These are phyloP conservation scores for Vireo altiloquus DNA, from an alignment of 2,113 vertebrate genomes.

Conservation along the genomic window DNA sequence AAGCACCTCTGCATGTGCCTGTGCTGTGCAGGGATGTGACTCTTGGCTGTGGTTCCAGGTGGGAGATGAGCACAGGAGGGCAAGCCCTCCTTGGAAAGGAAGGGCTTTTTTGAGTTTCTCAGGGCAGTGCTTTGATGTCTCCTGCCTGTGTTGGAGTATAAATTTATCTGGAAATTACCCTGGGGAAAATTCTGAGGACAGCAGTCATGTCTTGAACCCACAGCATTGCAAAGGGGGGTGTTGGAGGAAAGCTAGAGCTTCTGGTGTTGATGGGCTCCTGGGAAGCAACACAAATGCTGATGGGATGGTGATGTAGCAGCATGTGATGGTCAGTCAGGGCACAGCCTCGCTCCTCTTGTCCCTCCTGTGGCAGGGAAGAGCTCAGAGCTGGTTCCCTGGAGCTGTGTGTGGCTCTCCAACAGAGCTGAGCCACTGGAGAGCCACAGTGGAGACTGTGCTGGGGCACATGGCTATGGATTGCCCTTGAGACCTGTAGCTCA, in stretches of 20 bases:
- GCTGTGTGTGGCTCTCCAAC: fast-evolving
- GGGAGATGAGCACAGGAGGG: not conserved
- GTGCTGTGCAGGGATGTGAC: not conserved
- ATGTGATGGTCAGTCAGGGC: not conserved
- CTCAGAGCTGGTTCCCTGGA: not conserved
- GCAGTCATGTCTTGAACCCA: not conserved
- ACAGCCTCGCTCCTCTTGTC: not conserved
- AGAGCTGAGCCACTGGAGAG: not conserved
- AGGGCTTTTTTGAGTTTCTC: not conserved
- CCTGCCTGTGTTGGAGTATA: not conserved
- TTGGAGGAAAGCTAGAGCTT: not conserved
- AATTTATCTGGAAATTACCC: not conserved
- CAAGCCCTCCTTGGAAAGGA: not conserved
- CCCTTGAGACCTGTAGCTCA: not conserved
- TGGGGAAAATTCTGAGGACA: not conserved
- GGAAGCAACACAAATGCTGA: fast-evolving
- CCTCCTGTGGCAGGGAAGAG: not conserved
- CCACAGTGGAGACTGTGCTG: fast-evolving
- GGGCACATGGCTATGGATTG: not conserved
- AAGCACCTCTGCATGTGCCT: not conserved
- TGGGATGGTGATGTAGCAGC: not conserved
- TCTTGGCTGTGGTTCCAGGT: fast-evolving
- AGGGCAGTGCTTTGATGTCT: not conserved
- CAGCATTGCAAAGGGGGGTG: not conserved
- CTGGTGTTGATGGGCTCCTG: not conserved